Conservation (phyloP, 30 jellyfish, hydroid and myxozoan species). For the Aurelia coerulea region DNA sequence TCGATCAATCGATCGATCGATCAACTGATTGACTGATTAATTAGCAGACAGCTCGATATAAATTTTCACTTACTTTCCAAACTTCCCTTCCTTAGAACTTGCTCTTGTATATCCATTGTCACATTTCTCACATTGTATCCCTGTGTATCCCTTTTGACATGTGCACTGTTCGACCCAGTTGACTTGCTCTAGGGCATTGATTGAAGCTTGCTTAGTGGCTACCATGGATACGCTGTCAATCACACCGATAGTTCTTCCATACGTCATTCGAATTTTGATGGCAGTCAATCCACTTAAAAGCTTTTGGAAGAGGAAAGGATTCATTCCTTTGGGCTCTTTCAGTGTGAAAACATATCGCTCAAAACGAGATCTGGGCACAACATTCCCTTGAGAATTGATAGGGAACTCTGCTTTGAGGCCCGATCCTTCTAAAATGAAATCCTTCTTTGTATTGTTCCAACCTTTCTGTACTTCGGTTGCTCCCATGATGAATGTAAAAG, state of each 20-base stretch:
- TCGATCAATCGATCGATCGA: too few relatives aligned
- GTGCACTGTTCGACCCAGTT: slow-evolving; percentile 92
- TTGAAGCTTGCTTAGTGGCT: slow-evolving; percentile 78
- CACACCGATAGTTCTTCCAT: slow-evolving; percentile 66
- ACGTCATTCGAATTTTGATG: slow-evolving; percentile 89
- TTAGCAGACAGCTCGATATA: too few relatives aligned
- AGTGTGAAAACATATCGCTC: slow-evolving; percentile 53
- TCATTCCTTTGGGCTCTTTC: slow-evolving; percentile 90
- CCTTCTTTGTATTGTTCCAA: slow-evolving; percentile 52
- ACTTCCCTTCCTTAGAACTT: slow-evolving; percentile 67
- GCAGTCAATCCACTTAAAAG: slow-evolving; percentile 80
- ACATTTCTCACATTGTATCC: slow-evolving; percentile 90
- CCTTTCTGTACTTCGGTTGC: slow-evolving; percentile 67
- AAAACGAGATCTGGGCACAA: slow-evolving; percentile 73
- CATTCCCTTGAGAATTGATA: slow-evolving; percentile 78
- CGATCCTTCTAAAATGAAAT: slow-evolving; percentile 91
- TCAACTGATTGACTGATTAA: too few relatives aligned
- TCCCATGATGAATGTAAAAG: slow-evolving; percentile 77
- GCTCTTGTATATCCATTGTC: slow-evolving; percentile 91
- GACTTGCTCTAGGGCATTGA: slow-evolving; percentile 87
- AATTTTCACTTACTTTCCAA: slow-evolving; percentile 66
- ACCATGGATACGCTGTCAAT: slow-evolving; percentile 70
- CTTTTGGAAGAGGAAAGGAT: slow-evolving; percentile 75
- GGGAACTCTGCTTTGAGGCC: slow-evolving; percentile 86
- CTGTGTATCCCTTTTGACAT: slow-evolving; percentile 88